Conservation (phyloP, 2,888 invertebrate genomes). For the Zaprionus obscuricornis region DNA sequence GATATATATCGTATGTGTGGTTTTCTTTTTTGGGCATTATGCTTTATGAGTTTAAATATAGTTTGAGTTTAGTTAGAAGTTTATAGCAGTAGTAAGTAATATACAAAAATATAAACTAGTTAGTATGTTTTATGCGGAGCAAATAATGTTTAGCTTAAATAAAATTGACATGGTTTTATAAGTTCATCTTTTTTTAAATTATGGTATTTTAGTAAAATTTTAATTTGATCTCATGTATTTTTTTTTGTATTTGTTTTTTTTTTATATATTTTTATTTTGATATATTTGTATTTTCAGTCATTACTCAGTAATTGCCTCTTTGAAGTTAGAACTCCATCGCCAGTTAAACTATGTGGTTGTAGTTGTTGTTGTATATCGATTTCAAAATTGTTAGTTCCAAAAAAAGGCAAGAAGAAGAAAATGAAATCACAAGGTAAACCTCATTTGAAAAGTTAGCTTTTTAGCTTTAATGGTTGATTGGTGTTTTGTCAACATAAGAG, state of each 20-base stretch:
- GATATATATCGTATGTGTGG: constrained; percentile 6
- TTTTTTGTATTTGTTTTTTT: constrained; percentile 10
- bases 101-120: constrained; percentile 73
- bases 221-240: constrained; percentile 27
- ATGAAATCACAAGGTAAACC: constrained; percentile 68
- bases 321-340: constrained; percentile 98
- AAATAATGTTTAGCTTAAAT: constrained; percentile 78
- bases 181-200: constrained; percentile 46
- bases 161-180: constrained; percentile 69
- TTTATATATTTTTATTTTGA: constrained; percentile 16
- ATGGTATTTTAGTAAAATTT: constrained; percentile 28
- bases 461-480: constrained; percentile 46
- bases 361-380: constrained; percentile 72
- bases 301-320: constrained; percentile 93
- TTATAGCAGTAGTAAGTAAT: constrained; percentile 68
- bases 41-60: constrained; percentile 49
- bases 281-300: constrained; percentile 73
- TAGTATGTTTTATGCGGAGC: constrained; percentile 77
- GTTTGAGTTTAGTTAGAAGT: constrained; percentile 61
- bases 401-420: constrained; percentile 76
- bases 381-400: constrained; percentile 69
- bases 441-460: constrained; percentile 64
- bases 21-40: constrained; percentile 47
- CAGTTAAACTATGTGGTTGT: constrained; percentile 90
- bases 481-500: constrained; percentile 44